phyloP scores from a whole-genome alignment of 1,140 invertebrate species.

The Drosophila nasuta region DNA sequence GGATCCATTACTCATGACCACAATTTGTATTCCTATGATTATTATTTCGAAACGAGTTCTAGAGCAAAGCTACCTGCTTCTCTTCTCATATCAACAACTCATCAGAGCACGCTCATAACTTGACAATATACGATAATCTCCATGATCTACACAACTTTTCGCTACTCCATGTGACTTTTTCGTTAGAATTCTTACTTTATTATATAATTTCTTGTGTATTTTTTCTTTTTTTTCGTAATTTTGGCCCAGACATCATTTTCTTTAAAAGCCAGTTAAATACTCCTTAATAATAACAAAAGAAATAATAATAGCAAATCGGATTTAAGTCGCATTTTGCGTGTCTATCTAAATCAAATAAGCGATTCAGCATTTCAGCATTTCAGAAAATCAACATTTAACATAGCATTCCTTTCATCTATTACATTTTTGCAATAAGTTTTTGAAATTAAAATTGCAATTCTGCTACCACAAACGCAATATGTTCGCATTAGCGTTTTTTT shows the following conservation, averaged over 20 bases:
- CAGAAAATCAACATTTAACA: constrained; percentile 20
- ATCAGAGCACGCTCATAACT: constrained; percentile 11
- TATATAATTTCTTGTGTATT: neutral
- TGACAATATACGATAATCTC: constrained; percentile 6
- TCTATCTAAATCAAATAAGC: constrained; percentile 11
- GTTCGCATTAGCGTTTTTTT: constrained; percentile 24
- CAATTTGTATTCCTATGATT: constrained; percentile 12
- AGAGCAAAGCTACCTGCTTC: neutral
- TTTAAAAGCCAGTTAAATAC: neutral
- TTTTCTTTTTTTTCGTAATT: neutral
- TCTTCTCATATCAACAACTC: neutral
- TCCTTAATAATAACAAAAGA: neutral
- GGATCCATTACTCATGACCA: constrained; percentile 4
- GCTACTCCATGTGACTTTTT: neutral
- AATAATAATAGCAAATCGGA: neutral
- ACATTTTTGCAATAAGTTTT: constrained; percentile 26
- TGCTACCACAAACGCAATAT: constrained; percentile 26
- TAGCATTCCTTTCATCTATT: constrained; percentile 25
- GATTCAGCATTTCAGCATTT: constrained; percentile 4
- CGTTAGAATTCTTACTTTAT: constrained; percentile 7
- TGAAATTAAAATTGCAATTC: constrained; percentile 34
- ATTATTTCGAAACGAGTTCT: constrained; percentile 14
- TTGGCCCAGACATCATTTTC: neutral
- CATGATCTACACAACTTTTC: constrained; percentile 4
- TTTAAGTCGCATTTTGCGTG: constrained; percentile 7